A percentile compares a stretch with the other conserved stretches of the same genome.
Conservation (phyloP, 2,113 vertebrate genomes). For the Ariopsis seemanni region DNA sequence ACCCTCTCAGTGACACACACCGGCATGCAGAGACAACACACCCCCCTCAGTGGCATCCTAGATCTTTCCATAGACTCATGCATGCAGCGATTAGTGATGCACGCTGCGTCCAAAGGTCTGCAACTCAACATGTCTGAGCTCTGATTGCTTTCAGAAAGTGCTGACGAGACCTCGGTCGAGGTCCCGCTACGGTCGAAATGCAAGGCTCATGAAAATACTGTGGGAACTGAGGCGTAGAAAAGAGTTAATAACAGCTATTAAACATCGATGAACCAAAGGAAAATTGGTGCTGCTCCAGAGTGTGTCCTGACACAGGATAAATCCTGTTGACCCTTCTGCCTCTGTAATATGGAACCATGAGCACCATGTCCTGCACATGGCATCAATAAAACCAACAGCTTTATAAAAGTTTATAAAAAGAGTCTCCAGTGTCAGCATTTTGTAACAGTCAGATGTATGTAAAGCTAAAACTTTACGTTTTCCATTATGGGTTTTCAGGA, state of each 20-base stretch:
- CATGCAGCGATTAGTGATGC: constrained; percentile 16
- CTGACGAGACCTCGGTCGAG: constrained; percentile 4
- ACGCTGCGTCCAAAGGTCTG: constrained; percentile 20
- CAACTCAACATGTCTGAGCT: constrained; percentile 7
- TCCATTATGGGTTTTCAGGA: background rate
- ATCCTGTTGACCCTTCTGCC: constrained; percentile 11
- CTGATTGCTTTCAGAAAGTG: constrained; percentile 22
- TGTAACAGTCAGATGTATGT: background rate
- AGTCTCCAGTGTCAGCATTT: background rate
- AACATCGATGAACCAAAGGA: constrained; percentile 41
- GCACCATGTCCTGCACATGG: background rate
- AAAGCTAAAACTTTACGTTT: background rate
- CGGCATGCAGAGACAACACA: background rate
- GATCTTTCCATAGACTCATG: constrained; percentile 20
- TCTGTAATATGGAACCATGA: constrained; percentile 17
- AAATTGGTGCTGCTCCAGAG: constrained; percentile 35
- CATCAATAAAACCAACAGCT: background rate
- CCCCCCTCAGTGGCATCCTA: background rate
- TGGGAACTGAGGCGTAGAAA: constrained; percentile 1
- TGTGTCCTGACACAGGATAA: constrained; percentile 18
- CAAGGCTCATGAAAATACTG: constrained; percentile 16
- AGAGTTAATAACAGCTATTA: constrained; percentile 43
- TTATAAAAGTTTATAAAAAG: background rate
- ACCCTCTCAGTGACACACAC: constrained; percentile 14
- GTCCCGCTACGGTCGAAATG: background rate